Conservation (phyloP, 30 jellyfish, hydroid and myxozoan genomes). For the Nemopilema nomurai region DNA sequence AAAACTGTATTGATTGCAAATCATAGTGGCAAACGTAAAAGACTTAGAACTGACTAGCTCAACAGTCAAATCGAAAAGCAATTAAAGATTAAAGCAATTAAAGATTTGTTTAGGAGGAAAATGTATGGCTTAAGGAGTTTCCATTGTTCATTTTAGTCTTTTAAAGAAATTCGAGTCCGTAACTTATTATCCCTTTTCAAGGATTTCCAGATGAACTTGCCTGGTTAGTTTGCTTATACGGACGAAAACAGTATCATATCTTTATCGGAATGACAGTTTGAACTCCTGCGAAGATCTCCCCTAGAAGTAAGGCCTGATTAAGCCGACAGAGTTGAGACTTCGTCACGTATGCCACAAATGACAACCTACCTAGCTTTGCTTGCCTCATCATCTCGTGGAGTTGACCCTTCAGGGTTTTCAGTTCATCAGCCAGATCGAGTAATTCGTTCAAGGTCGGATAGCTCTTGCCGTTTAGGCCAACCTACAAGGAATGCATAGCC, state of each 20-base stretch:
- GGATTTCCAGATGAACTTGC: no score
- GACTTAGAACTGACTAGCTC: no score
- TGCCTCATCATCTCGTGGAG: conserved; percentile 50
- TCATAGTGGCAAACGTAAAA: no score
- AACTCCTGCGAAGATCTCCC: not conserved
- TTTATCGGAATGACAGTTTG: not conserved
- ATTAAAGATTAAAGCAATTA: no score
- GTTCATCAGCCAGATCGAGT: conserved; percentile 71
- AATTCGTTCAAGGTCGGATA: conserved; percentile 82
- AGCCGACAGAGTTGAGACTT: not conserved
- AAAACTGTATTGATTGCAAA: no score
- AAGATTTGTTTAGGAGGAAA: no score
- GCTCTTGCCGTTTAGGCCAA: conserved; percentile 70
- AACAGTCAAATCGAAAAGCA: no score
- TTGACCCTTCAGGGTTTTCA: conserved; percentile 50
- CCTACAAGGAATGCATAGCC: conserved; percentile 26
- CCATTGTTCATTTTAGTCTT: no score
- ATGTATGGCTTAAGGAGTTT: no score
- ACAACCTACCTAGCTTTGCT: conserved; percentile 67
- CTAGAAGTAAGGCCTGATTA: not conserved
- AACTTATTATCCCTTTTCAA: no score
- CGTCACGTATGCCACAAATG: not conserved
- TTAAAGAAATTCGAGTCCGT: no score
- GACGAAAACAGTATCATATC: not conserved
- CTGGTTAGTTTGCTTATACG: not conserved